Conservation (phyloP, 64 coral and sea anemone genomes). For the Trachythela sp. region DNA sequence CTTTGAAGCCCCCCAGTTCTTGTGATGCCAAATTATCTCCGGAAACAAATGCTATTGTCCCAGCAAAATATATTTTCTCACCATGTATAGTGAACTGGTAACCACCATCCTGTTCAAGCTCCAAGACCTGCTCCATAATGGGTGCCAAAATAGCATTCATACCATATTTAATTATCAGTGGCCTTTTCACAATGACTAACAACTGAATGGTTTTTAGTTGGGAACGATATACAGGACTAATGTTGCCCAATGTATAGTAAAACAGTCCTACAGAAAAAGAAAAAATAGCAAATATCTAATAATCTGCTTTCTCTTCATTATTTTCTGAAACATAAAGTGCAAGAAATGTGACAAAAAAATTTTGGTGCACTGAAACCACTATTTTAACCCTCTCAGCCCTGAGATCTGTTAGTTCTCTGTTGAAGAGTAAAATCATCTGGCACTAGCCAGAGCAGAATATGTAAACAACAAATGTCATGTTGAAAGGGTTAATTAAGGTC, state of each 20-base stretch:
- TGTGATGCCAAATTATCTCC: neutral
- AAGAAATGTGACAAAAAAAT: too few species aligned
- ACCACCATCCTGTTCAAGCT: slow-evolving; percentile 26
- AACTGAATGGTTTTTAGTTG: slow-evolving; percentile 55
- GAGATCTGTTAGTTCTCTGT: too few species aligned
- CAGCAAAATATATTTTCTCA: neutral
- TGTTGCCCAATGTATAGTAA: slow-evolving; percentile 59
- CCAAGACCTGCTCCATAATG: slow-evolving; percentile 32
- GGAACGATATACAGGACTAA: slow-evolving; percentile 33
- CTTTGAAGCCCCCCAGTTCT: neutral
- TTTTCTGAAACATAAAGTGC: too few species aligned
- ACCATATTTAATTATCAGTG: slow-evolving; percentile 46
- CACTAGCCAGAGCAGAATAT: too few species aligned
- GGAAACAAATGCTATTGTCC: neutral
- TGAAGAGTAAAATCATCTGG: too few species aligned
- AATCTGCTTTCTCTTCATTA: too few species aligned
- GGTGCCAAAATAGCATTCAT: slow-evolving; percentile 14
- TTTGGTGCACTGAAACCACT: too few species aligned
- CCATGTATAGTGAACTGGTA: neutral
- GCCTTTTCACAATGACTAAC: slow-evolving; percentile 41
- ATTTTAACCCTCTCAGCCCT: too few species aligned
- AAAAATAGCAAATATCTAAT: too few species aligned
- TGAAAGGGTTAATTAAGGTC: too few species aligned
- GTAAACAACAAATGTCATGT: too few species aligned
- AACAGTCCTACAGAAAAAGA: slow-evolving; percentile 7